phyloP scores from a whole-genome alignment of 2,888 invertebrate species.

The Drosophila prostipennis region DNA sequence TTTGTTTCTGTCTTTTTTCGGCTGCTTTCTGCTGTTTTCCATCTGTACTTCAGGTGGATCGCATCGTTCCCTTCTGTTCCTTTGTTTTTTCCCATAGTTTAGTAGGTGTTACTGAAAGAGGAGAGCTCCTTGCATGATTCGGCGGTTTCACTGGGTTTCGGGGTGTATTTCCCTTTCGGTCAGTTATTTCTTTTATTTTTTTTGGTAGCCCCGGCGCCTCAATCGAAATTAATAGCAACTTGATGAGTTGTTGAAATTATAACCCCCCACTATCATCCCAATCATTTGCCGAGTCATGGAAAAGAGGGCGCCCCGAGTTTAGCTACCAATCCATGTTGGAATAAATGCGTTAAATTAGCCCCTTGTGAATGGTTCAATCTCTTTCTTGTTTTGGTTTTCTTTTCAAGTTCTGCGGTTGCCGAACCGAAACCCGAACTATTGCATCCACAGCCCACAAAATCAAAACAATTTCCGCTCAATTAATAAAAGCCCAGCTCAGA shows the following conservation, averaged over 20 bases:
- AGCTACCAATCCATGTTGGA: slow-evolving; percentile 36
- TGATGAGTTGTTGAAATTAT: slow-evolving; percentile 81
- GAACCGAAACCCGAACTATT: neutral
- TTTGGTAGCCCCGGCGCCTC: slow-evolving; percentile 60
- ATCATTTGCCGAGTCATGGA: slow-evolving; percentile 59
- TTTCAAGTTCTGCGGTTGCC: slow-evolving; percentile 43
- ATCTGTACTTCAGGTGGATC: slow-evolving; percentile 21
- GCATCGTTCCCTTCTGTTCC: slow-evolving; percentile 8
- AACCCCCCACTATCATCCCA: slow-evolving; percentile 14
- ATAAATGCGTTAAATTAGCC: slow-evolving; percentile 80
- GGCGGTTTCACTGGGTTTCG: slow-evolving; percentile 56
- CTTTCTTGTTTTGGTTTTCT: slow-evolving; percentile 2
- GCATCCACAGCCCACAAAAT: slow-evolving; percentile 38
- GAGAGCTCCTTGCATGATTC: slow-evolving; percentile 43
- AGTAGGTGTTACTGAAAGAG: slow-evolving; percentile 67
- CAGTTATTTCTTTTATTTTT: neutral
- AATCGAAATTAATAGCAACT: slow-evolving; percentile 73
- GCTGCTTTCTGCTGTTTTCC: neutral
- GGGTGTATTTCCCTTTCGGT: slow-evolving; percentile 19
- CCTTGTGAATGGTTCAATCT: slow-evolving; percentile 51
- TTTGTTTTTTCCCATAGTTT: slow-evolving; percentile 61
- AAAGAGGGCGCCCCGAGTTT: slow-evolving; percentile 53
- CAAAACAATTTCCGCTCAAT: slow-evolving; percentile 76
- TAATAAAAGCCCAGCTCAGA: slow-evolving; percentile 52
- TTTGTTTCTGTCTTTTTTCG: neutral